Evolutionary conservation across 2,113 vertebrate species (phyloP).

Genomic region (Probosciger aterrimus): DNA sequence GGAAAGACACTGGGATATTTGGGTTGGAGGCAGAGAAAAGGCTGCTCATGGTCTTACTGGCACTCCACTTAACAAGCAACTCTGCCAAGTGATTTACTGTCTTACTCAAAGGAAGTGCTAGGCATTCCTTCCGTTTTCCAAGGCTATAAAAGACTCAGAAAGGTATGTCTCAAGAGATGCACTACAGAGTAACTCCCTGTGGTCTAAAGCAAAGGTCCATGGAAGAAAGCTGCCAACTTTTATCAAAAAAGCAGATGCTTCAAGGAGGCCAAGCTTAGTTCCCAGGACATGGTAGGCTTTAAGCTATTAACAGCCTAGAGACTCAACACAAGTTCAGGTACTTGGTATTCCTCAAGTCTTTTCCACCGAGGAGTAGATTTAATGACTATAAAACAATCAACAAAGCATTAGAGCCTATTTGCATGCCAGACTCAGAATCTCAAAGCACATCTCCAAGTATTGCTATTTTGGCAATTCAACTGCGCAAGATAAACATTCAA

Average conservation of each 20-base stretch:
- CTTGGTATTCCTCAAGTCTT: background rate
- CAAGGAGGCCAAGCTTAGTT: background rate
- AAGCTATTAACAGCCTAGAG: background rate
- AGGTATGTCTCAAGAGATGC: background rate
- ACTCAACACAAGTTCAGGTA: background rate
- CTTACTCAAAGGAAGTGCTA: constrained; percentile 10
- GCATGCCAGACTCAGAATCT: background rate
- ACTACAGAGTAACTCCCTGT: background rate
- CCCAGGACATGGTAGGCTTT: background rate
- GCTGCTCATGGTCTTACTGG: background rate
- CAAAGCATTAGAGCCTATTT: background rate
- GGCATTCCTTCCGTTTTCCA: constrained; percentile 6
- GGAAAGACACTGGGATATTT: background rate
- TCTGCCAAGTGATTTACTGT: background rate
- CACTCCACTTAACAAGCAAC: background rate
- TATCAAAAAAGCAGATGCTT: background rate
- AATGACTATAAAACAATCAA: background rate
- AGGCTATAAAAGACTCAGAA: background rate
- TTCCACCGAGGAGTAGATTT: background rate
- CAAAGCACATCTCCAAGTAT: background rate
- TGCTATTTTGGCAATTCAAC: background rate
- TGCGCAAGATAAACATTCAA: background rate
- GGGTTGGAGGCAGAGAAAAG: background rate
- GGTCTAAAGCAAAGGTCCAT: background rate
- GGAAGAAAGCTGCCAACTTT: background rate